Conservation (phyloP, 2,888 invertebrate genomes). For the Metellina segmentata region DNA sequence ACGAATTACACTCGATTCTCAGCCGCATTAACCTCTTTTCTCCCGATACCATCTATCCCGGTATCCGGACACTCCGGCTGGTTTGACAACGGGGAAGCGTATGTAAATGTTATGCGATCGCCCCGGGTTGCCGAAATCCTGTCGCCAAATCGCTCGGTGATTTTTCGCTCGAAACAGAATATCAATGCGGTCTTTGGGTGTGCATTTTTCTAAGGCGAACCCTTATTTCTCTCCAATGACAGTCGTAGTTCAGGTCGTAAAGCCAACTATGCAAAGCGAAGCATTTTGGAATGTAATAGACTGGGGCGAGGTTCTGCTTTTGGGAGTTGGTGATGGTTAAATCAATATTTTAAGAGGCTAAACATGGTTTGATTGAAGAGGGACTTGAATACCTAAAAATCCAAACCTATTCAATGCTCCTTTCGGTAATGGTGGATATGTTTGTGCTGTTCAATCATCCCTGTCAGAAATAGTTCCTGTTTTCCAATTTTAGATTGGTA, state of each 20-base stretch:
- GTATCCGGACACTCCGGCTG: constrained; percentile 53
- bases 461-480: not conserved
- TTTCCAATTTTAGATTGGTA: not conserved
- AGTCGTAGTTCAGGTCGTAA: not conserved
- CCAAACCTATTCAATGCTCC: not conserved
- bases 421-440: not conserved
- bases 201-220: too few species aligned
- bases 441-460: not conserved
- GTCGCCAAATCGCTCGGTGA: constrained; percentile 55
- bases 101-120: constrained; percentile 74
- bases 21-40: constrained; percentile 75
- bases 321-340: not conserved
- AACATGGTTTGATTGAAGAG: not conserved
- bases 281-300: not conserved
- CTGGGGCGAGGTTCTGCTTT: not conserved
- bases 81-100: constrained; percentile 65
- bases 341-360: not conserved
- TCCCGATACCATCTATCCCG: constrained; percentile 41
- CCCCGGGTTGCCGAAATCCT: constrained; percentile 69
- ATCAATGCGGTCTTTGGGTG: constrained; percentile 6
- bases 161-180: constrained; percentile 14
- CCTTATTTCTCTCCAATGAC: not conserved
- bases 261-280: constrained; percentile 2
- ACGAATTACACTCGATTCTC: constrained; percentile 72
- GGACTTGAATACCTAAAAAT: not conserved